Base-by-base conservation (phyloP, 1,140 invertebrate genomes). In the Heterodera carotae region DNA sequence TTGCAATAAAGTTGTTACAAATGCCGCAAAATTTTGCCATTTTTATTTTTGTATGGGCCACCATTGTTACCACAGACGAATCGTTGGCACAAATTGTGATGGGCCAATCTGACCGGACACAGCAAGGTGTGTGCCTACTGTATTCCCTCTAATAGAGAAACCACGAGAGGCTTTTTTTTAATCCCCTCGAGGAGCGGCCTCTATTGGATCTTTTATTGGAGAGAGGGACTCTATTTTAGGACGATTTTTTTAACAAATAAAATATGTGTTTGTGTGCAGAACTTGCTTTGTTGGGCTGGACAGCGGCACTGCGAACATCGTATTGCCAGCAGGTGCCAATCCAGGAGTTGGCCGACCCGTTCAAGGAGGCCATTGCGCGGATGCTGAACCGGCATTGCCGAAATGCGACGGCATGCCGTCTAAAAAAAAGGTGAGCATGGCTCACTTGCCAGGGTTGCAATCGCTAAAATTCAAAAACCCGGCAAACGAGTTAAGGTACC, bases 301-400 rank as follows among this genome's bases (percentile, higher is more conserved):
- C 48, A n/a, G 70, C 36, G 1, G 75, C 27, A 25, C 36, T 72
- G 15, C 27, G 75, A 12, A 59, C 39, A n/a, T 27, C 66, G 1
- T 72, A 83, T 76, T 83, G 82, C 59, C 82, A 84, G 53, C 25
- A 59, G 8, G 39, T 48, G 6, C 15, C 78, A 25, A n/a, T 85
- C 48, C 36, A 72, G 2, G 82, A 83, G 0, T 53, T 83, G 27
- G 36, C 85, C 66, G 78, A 84, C 48, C 82, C 82, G 8, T 83
- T 83, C 39, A 74, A 64, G 48, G 83, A 85, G 25, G 82, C 83
- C 15, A 71, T 83, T 22, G 75, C 70, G 15, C 71, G 79, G 67
- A 83, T 83, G 82, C 29, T 80, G 2, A 83, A 83, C 59, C 60
- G 83, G 1, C 69, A 81, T 83, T 83, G 82, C 34, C 69, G 72